phyloP scores from a whole-genome alignment of 30 jellyfish, hydroid and myxozoan species.

The Hydra vulgaris region DNA sequence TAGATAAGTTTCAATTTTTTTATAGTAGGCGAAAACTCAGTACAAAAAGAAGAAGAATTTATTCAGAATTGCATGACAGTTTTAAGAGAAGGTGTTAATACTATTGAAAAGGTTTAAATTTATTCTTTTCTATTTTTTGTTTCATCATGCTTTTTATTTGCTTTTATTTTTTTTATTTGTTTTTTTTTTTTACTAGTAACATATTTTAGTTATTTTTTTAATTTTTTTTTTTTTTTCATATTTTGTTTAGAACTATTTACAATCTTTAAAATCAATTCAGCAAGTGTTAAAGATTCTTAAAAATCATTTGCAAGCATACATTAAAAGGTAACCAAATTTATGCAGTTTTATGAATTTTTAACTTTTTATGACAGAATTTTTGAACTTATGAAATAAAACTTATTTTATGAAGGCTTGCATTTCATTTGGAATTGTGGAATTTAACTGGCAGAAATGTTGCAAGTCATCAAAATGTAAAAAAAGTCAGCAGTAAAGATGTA shows the following conservation, averaged over 20 bases:
- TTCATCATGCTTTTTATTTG: too few species aligned
- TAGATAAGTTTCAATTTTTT: not conserved
- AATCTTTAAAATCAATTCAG: constrained; percentile 54
- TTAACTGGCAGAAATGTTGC: constrained; percentile 55
- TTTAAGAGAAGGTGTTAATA: constrained; percentile 48
- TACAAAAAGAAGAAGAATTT: constrained; percentile 77
- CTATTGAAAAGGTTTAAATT: constrained; percentile 35
- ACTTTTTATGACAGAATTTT: not conserved
- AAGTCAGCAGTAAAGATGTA: constrained; percentile 61
- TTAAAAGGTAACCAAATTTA: constrained; percentile 51
- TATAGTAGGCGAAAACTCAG: constrained; percentile 85
- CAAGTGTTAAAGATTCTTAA: constrained; percentile 63
- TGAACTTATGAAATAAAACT: not conserved
- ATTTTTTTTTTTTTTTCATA: not conserved
- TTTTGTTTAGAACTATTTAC: constrained; percentile 35
- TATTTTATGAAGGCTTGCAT: constrained; percentile 53
- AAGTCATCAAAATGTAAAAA: constrained; percentile 67
- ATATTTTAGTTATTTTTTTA: not conserved
- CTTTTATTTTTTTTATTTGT: too few species aligned
- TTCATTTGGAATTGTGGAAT: constrained; percentile 78
- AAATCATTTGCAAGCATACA: constrained; percentile 81
- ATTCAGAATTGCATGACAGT: constrained; percentile 61
- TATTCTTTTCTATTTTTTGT: too few species aligned
- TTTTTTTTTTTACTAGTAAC: too few species aligned
- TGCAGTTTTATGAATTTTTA: not conserved